These are phyloP conservation scores for Carassius gibelio DNA, from an alignment of 2,113 vertebrate genomes.

Conservation along the genomic window DNA sequence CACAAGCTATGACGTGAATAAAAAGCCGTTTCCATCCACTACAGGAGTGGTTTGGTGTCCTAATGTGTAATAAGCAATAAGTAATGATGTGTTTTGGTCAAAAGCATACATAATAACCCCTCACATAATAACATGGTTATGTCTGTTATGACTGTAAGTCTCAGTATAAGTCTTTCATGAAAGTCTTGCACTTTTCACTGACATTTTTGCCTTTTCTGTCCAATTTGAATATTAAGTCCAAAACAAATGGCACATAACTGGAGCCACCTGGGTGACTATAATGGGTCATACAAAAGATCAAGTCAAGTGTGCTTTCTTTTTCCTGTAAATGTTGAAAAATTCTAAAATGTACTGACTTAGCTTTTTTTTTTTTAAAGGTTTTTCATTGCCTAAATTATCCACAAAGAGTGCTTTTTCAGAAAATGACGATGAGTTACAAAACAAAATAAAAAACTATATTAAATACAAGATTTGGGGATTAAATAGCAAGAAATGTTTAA, in stretches of 20 bases:
- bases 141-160: background rate
- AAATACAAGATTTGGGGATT: too few species aligned
- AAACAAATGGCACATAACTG: slow-evolving; percentile 28
- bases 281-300: background rate
- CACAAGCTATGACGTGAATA: background rate
- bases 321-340: too few species aligned
- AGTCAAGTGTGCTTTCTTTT: background rate
- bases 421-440: too few species aligned
- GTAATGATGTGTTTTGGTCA: background rate
- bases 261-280: slow-evolving; percentile 24
- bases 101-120: slow-evolving; percentile 12
- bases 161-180: background rate
- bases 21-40: slow-evolving; percentile 21
- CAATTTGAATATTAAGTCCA: background rate
- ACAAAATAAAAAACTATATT: too few species aligned
- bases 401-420: background rate
- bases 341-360: too few species aligned
- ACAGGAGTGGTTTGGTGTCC: background rate
- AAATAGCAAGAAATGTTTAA: background rate
- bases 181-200: background rate
- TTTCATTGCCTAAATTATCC: background rate
- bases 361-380: too few species aligned
- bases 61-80: background rate
- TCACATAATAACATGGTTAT: background rate
- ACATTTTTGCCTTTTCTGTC: background rate